Percentiles rank a stretch among this genome's conserved stretches.
Conservation (phyloP, 2,113 vertebrate genomes). For the Okapia johnstoni region DNA sequence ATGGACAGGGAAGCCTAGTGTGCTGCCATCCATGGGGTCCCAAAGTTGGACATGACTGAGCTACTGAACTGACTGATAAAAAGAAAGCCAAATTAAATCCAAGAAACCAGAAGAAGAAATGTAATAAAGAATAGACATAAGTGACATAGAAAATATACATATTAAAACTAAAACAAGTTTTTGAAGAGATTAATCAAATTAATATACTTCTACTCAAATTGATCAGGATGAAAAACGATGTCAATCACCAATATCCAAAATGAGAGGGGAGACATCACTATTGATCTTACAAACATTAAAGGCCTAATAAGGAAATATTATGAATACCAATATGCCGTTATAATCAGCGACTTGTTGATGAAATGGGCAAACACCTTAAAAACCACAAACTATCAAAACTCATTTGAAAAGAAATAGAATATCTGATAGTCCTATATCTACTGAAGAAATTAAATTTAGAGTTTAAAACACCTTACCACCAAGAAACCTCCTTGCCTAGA, state of each 20-base stretch:
- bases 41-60: fast-evolving
- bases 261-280: background rate
- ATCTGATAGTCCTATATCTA: background rate
- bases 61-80: background rate
- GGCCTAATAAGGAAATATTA: background rate
- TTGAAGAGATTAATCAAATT: background rate
- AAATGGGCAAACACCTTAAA: background rate
- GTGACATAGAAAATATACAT: background rate
- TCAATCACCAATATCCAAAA: background rate
- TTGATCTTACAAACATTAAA: background rate
- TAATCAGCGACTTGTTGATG: background rate
- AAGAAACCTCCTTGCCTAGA: background rate
- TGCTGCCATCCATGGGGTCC: background rate
- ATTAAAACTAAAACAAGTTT: background rate
- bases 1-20: background rate
- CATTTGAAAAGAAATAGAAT: background rate
- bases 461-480: background rate
- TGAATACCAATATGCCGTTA: background rate
- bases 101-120: background rate
- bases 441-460: background rate
- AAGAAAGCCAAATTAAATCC: background rate
- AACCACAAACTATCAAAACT: background rate
- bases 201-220: background rate
- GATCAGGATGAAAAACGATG: background rate
- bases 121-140: background rate